Evolutionary conservation across 2,797 vertebrate genomes (phyloP).

Genomic region (Varecia variegata): DNA sequence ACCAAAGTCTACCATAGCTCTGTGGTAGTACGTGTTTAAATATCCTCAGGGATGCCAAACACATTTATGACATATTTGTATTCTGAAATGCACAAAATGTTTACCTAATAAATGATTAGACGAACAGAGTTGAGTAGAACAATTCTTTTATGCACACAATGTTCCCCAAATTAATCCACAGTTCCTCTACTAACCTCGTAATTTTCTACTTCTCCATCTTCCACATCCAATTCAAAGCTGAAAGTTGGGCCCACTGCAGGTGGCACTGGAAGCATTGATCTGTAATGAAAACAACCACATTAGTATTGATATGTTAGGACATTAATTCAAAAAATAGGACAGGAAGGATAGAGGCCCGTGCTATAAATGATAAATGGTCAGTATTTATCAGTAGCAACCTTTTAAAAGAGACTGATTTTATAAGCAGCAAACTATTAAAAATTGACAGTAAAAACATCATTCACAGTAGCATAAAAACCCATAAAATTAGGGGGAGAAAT

Average conservation of each 20-base stretch:
- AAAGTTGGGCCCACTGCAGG: constrained; percentile 95
- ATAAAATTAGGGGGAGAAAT: neutral
- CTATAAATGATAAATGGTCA: neutral
- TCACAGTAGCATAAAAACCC: neutral
- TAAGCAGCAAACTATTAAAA: constrained; percentile 53
- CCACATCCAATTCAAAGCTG: constrained; percentile 97
- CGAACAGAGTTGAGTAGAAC: neutral
- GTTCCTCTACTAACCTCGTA: constrained; percentile 92
- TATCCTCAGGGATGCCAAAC: neutral
- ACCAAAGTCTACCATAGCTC: neutral
- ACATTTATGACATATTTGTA: neutral
- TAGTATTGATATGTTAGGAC: neutral
- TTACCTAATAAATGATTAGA: neutral
- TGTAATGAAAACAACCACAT: constrained; percentile 70
- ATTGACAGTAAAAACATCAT: constrained; percentile 27
- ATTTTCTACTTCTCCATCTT: constrained; percentile 99
- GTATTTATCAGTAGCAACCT: neutral
- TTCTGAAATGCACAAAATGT: neutral
- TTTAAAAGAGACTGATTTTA: neutral
- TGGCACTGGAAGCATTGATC: constrained; percentile 97
- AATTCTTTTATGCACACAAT: neutral
- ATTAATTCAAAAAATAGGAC: neutral
- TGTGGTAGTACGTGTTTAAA: neutral
- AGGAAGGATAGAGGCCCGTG: neutral
- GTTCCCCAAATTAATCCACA: constrained; percentile 47